These are phyloP conservation scores for Halichondria panicea DNA, from an alignment of 37 sponge, comb jelly and placozoan species.

Conservation along the genomic window DNA sequence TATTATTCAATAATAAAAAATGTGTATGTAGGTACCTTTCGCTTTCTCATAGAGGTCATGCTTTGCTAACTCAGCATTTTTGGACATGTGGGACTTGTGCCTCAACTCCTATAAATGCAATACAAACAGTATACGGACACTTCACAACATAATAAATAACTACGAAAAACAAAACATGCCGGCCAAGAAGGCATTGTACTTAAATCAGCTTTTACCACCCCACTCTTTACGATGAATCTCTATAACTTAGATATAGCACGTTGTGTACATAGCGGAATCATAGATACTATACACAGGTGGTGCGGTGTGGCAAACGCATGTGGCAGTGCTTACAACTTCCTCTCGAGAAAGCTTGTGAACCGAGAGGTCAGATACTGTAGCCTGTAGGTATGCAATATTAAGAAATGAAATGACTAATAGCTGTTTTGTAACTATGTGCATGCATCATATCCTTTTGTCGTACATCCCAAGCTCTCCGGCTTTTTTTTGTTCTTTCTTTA, in stretches of 20 bases:
- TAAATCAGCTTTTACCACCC: not conserved
- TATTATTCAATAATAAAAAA: not conserved
- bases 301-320: no score
- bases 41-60: conserved; percentile 56
- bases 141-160: not conserved
- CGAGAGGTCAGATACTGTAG: conserved; percentile 13
- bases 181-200: not conserved
- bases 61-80: conserved; percentile 52
- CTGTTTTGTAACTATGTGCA: not conserved
- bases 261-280: no score
- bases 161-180: not conserved
- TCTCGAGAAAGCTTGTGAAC: conserved; percentile 31
- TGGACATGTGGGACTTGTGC: conserved; percentile 14
- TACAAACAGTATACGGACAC: not conserved
- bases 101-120: conserved; percentile 22
- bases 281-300: no score
- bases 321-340: conserved; percentile 35
- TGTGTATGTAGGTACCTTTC: conserved; percentile 13
- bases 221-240: not conserved
- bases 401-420: not conserved
- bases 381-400: conserved; percentile 3
- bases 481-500: no score
- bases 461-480: no score
- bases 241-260: no score
- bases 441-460: not conserved